phyloP scores from a whole-genome alignment of 1,140 invertebrate species.

The Meloidogyne exigua region DNA sequence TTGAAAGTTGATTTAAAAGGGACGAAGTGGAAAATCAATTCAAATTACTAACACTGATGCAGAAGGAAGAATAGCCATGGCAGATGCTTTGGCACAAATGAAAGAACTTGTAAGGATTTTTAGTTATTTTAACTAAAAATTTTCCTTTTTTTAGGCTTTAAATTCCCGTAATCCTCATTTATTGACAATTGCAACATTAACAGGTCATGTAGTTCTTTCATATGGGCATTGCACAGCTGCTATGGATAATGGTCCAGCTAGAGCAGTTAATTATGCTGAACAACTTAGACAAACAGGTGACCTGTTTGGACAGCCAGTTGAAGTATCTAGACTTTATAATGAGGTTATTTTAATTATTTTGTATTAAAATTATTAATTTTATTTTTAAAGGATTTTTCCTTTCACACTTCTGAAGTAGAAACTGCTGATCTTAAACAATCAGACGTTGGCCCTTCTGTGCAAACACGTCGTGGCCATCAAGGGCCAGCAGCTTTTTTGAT shows the following conservation, averaged over 20 bases:
- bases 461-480: slow-evolving; percentile 43
- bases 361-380: neutral
- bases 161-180: slow-evolving; percentile 77
- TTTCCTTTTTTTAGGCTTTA: slow-evolving; percentile 61
- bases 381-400: slow-evolving; percentile 78
- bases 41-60: slow-evolving; percentile 90
- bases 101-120: slow-evolving; percentile 68
- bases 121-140: neutral
- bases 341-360: slow-evolving; percentile 62
- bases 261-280: slow-evolving; percentile 69
- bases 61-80: slow-evolving; percentile 91
- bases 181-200: slow-evolving; percentile 90
- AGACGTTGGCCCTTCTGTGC: slow-evolving; percentile 72
- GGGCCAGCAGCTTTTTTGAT: slow-evolving; percentile 46
- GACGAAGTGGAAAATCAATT: slow-evolving; percentile 78
- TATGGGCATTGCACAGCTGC: slow-evolving; percentile 71
- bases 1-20: slow-evolving; percentile 68
- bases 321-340: slow-evolving; percentile 80
- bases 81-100: slow-evolving; percentile 77
- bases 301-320: slow-evolving; percentile 80
- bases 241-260: slow-evolving; percentile 87
- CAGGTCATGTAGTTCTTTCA: slow-evolving; percentile 70
- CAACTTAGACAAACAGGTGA: slow-evolving; percentile 76
- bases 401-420: slow-evolving; percentile 74
- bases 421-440: slow-evolving; percentile 85